Conservation (phyloP, 2,888 invertebrate species). For the Nomada flava region DNA sequence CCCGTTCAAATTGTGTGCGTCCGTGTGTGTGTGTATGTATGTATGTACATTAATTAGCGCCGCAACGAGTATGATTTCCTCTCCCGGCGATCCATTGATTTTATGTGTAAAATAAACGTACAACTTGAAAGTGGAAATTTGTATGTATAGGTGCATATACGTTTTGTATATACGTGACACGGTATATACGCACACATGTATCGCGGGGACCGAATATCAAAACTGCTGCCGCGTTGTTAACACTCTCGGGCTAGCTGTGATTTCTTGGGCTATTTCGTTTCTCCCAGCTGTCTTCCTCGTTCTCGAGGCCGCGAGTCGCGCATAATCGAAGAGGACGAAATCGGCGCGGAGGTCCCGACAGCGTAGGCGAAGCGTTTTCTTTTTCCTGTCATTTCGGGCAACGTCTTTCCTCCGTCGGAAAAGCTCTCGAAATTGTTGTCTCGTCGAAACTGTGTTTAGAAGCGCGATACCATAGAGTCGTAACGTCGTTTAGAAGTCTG, state of each 20-base stretch:
- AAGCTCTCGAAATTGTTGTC: background rate
- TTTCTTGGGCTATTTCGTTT: constrained; percentile 18
- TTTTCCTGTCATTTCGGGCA: background rate
- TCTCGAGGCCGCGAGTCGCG: background rate
- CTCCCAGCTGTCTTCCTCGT: constrained; percentile 2
- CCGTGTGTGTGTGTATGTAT: background rate
- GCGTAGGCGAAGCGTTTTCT: background rate
- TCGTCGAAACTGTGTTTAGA: background rate
- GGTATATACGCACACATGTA: constrained; percentile 64
- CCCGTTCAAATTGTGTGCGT: background rate
- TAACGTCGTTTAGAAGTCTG: constrained; percentile 39
- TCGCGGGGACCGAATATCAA: constrained; percentile 24
- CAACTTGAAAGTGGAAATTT: constrained; percentile 68
- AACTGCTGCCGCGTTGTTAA: constrained; percentile 17
- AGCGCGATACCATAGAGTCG: constrained; percentile 23
- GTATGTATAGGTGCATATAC: constrained; percentile 68
- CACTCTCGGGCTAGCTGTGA: constrained; percentile 4
- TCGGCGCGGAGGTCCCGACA: background rate
- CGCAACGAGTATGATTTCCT: constrained; percentile 18
- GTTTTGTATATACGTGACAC: constrained; percentile 55
- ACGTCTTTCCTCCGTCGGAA: background rate
- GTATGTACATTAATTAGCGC: constrained; percentile 23
- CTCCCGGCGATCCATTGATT: constrained; percentile 71
- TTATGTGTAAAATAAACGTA: constrained; percentile 79
- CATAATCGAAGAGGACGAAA: background rate